Evolutionary conservation across 2,797 vertebrate species (phyloP).

Genomic region (Acanthornis magna): DNA sequence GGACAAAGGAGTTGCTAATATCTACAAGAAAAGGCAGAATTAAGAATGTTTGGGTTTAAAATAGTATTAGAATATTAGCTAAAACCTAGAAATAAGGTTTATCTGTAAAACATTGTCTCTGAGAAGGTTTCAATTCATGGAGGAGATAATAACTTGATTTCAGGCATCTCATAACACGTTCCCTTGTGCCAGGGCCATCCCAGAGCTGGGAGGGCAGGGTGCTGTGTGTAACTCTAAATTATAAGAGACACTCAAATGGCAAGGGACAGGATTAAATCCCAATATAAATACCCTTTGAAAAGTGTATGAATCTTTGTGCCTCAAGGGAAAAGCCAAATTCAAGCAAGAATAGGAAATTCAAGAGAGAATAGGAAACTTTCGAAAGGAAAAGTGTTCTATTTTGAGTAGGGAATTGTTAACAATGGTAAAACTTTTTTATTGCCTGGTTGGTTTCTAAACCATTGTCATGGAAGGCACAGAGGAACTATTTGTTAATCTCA

Average conservation of each 20-base stretch:
- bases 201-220: neutral
- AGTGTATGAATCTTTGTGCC: neutral
- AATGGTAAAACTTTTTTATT: neutral
- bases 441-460: neutral
- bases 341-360: neutral
- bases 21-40: slow-evolving; percentile 39
- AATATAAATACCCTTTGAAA: neutral
- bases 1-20: slow-evolving; percentile 37
- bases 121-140: neutral
- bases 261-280: neutral
- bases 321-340: neutral
- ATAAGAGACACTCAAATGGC: neutral
- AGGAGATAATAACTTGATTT: neutral
- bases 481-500: neutral
- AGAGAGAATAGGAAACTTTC: neutral
- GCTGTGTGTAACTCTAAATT: neutral
- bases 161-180: rapidly evolving
- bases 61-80: slow-evolving; percentile 41
- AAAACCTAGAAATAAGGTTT: slow-evolving; percentile 23
- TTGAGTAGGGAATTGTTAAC: neutral
- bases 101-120: neutral
- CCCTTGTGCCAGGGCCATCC: neutral
- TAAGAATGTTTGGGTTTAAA: slow-evolving; percentile 32
- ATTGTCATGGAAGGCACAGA: neutral
- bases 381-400: neutral